Base-by-base conservation (phyloP, 2,888 invertebrate genomes). In the Gryllus longicercus region DNA sequence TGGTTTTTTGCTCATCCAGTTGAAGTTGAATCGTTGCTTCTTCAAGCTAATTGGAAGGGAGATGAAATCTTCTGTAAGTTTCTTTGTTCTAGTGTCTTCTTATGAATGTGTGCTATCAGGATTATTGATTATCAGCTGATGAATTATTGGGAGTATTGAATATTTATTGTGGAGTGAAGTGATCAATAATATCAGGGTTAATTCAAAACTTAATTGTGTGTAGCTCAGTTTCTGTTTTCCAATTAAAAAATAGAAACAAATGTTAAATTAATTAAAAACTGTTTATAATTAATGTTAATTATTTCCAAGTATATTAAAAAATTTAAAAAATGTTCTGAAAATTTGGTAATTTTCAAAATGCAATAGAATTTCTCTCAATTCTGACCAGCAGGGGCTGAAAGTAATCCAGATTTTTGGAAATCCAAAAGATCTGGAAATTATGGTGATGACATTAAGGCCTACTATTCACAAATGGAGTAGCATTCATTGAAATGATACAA, bases 1-100 rank as follows among this genome's bases (percentile, higher is more conserved):
- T 1, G 83, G 84, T 50, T 84, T 84, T 78, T 79, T 82, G 5
- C 83, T 83, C 25, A 74, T 84, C 16, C 84, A 84, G 78, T 82
- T 84, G 8, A 82, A 82, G 18, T 50, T 84, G 51, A 84, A 84
- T 76, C 83, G 84, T 78, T 78, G 81, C 12, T 79, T 84, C n/a
- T 82, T 84, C 25, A 79, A 81, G 14, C 51, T 82, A 21, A 23
- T 50, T 25, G 51, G 51, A 49, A 79, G 18, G n/a, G 38, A 50
- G 2, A 23, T 16, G 5, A 23, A 14, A n/a, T 38, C 21, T 10
- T 79, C 50, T 50, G 18, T 63, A 76, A 16, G 50, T 51, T 63
- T 21, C 21, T 21, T 78, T 78, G 63, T 74, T 77, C 79, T 2
- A 63, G 51, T 10, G 11, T 51, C 23, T 10, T 51, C 75, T 25